Percentiles rank a stretch among this genome's conserved stretches.
phyloP scores from a whole-genome alignment of 1,140 invertebrate species.

The Mya arenaria region DNA sequence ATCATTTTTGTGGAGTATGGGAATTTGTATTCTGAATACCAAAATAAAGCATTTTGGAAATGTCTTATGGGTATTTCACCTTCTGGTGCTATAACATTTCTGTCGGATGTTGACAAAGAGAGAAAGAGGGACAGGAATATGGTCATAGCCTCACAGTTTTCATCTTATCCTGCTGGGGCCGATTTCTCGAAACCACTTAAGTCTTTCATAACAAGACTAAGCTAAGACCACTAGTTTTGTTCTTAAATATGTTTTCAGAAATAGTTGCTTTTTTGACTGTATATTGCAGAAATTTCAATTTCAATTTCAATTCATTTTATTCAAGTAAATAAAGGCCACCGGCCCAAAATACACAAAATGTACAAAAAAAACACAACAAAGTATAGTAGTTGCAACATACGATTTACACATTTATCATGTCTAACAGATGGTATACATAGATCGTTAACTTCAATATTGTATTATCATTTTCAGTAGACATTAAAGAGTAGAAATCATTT shows the following conservation, averaged over 20 bases:
- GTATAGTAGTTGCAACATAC: no score
- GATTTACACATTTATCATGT: no score
- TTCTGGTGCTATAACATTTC: conserved; percentile 62
- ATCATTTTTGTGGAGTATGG: conserved; percentile 28
- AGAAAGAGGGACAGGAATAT: conserved; percentile 68
- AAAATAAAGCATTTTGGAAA: conserved; percentile 70
- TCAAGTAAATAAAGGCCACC: no score
- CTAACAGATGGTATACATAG: no score
- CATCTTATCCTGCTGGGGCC: conserved; percentile 52
- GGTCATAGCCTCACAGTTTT: conserved; percentile 63
- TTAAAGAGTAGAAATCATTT: no score
- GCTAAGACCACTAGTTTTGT: no score
- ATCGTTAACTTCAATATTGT: no score
- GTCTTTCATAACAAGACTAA: no score
- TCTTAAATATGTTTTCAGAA: no score
- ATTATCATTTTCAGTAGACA: no score
- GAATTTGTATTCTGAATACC: conserved; percentile 68
- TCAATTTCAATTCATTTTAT: conserved; percentile 50
- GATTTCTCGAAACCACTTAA: conserved; percentile 59
- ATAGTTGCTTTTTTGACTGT: conserved; percentile 54
- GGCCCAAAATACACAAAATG: no score
- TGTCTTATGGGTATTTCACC: conserved; percentile 70
- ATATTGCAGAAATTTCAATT: conserved; percentile 25
- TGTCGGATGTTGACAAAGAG: conserved; percentile 67
- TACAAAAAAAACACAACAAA: no score